Evolutionary conservation across 2,888 invertebrate species (phyloP).

Genomic region (Nemoura dubitans): DNA sequence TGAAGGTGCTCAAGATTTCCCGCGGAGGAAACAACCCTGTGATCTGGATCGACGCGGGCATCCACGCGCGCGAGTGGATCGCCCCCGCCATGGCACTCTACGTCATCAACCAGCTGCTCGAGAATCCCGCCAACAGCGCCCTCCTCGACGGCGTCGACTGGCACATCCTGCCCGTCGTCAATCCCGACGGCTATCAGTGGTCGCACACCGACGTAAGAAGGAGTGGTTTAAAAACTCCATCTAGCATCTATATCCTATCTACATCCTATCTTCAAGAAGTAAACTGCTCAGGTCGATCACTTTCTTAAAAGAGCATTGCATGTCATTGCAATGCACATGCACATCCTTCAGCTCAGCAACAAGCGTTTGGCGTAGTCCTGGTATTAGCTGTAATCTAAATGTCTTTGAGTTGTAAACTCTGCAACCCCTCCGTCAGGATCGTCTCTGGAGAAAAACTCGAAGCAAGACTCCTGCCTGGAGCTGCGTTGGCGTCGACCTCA

Average conservation of each 20-base stretch:
- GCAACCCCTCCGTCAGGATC: conserved; percentile 59
- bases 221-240: too few species aligned
- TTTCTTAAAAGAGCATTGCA: too few species aligned
- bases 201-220: conserved; percentile 63
- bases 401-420: too few species aligned
- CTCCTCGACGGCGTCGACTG: conserved; percentile 71
- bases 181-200: conserved; percentile 77
- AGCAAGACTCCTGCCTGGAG: conserved; percentile 59
- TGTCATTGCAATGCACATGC: too few species aligned
- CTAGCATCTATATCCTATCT: too few species aligned
- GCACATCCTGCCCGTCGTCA: conserved; percentile 71
- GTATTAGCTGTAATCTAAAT: too few species aligned
- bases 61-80: conserved; percentile 77
- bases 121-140: conserved; percentile 65
- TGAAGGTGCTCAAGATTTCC: conserved; percentile 71
- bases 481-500: conserved; percentile 77
- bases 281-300: too few species aligned
- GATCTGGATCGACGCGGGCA: conserved; percentile 32
- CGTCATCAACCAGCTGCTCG: conserved; percentile 67
- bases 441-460: conserved; percentile 77
- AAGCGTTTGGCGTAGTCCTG: too few species aligned
- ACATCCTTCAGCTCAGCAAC: too few species aligned
- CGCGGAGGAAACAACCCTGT: conserved; percentile 54
- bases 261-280: too few species aligned
- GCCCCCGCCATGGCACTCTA: conserved; percentile 69